Conservation (phyloP, 1,140 invertebrate genomes). For the Periplaneta americana region DNA sequence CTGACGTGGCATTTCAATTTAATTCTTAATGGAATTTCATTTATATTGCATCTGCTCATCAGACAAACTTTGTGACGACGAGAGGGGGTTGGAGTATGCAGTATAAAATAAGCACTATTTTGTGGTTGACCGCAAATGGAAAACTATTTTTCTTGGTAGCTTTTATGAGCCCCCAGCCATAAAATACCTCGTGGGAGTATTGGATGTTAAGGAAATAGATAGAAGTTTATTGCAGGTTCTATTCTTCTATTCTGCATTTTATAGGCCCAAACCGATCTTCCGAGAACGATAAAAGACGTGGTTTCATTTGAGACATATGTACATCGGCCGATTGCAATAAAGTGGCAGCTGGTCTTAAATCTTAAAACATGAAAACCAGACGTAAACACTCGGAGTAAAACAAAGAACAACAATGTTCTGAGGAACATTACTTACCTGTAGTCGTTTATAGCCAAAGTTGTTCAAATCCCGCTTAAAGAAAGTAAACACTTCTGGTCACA, state of each 20-base stretch:
- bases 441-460: no score
- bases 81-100: no score
- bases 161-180: neutral
- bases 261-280: neutral
- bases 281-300: neutral
- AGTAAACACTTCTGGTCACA: no score
- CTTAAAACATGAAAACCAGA: no score
- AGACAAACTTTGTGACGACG: no score
- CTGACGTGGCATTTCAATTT: neutral
- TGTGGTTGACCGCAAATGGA: neutral
- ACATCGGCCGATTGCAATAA: no score
- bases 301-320: neutral
- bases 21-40: neutral
- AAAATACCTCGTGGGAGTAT: neutral
- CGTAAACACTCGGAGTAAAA: no score
- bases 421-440: no score
- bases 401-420: no score
- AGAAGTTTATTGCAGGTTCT: neutral
- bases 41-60: neutral
- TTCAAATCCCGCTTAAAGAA: no score
- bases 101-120: neutral
- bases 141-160: neutral
- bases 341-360: no score
- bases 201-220: neutral
- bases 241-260: neutral